Evolutionary conservation across 2,888 invertebrate genomes (phyloP).

Genomic region (Hyposoter dolosus): DNA sequence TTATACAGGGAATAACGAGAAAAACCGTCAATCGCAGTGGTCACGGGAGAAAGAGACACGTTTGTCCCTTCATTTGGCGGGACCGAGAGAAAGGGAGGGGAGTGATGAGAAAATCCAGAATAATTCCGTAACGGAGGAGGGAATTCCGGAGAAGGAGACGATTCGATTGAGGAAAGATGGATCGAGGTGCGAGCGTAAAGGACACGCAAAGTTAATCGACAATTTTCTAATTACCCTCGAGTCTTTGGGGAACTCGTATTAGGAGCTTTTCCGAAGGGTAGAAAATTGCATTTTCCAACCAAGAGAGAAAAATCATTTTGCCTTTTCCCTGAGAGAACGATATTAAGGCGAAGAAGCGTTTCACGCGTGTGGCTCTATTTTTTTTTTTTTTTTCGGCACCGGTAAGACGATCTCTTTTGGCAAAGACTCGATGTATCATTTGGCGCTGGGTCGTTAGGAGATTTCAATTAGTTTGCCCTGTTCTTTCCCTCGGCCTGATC

Average conservation of each 20-base stretch:
- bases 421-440: constrained; percentile 83
- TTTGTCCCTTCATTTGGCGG: neutral
- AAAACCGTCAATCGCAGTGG: constrained; percentile 64
- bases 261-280: constrained; percentile 25
- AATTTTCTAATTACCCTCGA: constrained; percentile 66
- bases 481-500: constrained; percentile 72
- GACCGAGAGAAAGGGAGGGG: neutral
- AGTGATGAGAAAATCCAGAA: constrained; percentile 35
- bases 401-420: constrained; percentile 72
- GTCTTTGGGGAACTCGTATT: constrained; percentile 26
- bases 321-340: constrained; percentile 75
- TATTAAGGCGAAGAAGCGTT: constrained; percentile 79
- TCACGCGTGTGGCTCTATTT: constrained; percentile 40
- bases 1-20: constrained; percentile 26
- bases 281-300: constrained; percentile 77
- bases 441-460: constrained; percentile 84
- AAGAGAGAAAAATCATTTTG: constrained; percentile 23
- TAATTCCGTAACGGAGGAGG: constrained; percentile 21
- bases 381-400: neutral
- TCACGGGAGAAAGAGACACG: constrained; percentile 16
- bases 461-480: constrained; percentile 84
- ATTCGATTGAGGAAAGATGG: constrained; percentile 65
- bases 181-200: constrained; percentile 42
- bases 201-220: constrained; percentile 62
- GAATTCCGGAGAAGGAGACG: constrained; percentile 15